Evolutionary conservation across 2,113 vertebrate genomes (phyloP), one percentile per base, ranked within the genome.

Genomic region (Solenodon paradoxus): DNA sequence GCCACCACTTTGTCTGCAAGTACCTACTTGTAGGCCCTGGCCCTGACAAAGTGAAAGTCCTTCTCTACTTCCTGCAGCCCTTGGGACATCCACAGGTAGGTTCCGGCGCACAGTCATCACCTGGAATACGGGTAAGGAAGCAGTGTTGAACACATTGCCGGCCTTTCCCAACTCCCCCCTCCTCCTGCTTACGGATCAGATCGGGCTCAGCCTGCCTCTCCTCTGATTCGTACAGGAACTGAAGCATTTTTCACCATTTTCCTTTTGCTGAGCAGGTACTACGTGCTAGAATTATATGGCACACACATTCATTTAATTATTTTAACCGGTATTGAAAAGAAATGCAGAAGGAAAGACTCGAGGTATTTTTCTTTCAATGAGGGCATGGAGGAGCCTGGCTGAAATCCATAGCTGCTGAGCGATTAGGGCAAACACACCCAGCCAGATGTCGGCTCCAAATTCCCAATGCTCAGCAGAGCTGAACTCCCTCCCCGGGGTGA

Each of bases 141-240:
- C n/a, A 15, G 3, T 10, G 11, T n/a, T 4, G 8, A 35, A 2
- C 30, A 4, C 2, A 30, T 5, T 4, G 8, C 61, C 12, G 28
- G 9, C n/a, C 7, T 63, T 68, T 63, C 12, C 7, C 13, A 10
- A 16, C 11, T 20, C 30, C 45, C 9, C 3, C 38, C 9, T 42
- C 75, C 8, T 38, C 5, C 19, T 11, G 7, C 4, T 19, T 32
- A 15, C 75, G n/a, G n/a, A n/a, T n/a, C n/a, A n/a, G n/a, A n/a
- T n/a, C n/a, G n/a, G n/a, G n/a, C n/a, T n/a, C n/a, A n/a, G 4
- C 51, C 42, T 0, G 0, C 15, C 32, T 38, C 19, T n/a, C 10
- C 32, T 61, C 61, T 2, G 8, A 53, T 47, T 64, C 13, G 42
- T 19, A 6, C 2, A 5, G 32, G 72, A 57, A 59, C 66, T 24